Percentiles rank a stretch among this genome's conserved stretches.
These are phyloP conservation scores for Reticulitermes lucifugus DNA, from an alignment of 2,888 invertebrate species.

Conservation along the genomic window DNA sequence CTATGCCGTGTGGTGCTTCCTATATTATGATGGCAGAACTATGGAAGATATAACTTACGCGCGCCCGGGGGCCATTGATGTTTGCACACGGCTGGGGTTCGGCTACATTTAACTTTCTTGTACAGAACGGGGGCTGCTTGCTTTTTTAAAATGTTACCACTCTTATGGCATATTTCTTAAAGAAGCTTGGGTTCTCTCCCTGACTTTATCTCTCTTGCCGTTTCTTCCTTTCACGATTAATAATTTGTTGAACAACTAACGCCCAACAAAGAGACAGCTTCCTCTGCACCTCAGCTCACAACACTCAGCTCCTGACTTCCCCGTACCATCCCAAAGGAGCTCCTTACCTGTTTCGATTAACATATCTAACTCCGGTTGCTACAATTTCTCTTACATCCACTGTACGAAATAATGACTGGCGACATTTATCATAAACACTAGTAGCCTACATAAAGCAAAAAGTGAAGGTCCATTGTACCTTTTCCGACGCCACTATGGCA, in stretches of 20 bases:
- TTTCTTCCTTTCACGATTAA: constrained; percentile 33
- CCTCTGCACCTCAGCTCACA: not conserved
- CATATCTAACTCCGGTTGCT: too few species aligned
- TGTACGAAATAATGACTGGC: too few species aligned
- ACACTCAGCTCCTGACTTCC: not conserved
- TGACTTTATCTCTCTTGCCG: constrained; percentile 2
- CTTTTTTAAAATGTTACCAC: constrained; percentile 46
- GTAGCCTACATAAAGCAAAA: too few species aligned
- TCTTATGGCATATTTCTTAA: constrained; percentile 35
- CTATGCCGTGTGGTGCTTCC: constrained; percentile 41
- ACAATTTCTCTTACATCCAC: too few species aligned
- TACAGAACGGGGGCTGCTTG: not conserved
- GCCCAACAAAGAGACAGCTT: not conserved
- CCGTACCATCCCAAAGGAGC: not conserved
- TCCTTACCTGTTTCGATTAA: not conserved
- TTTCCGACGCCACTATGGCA: too few species aligned
- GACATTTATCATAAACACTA: too few species aligned
- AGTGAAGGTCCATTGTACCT: too few species aligned
- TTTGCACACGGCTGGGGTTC: constrained; percentile 30
- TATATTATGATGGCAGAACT: constrained; percentile 30
- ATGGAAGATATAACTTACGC: constrained; percentile 44
- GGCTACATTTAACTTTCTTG: constrained; percentile 42
- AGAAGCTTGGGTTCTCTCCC: constrained; percentile 10
- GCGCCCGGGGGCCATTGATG: constrained; percentile 41
- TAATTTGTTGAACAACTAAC: constrained; percentile 40